These are phyloP conservation scores for Danio choprae DNA, from an alignment of 2,797 vertebrate species.

Conservation along the genomic window DNA sequence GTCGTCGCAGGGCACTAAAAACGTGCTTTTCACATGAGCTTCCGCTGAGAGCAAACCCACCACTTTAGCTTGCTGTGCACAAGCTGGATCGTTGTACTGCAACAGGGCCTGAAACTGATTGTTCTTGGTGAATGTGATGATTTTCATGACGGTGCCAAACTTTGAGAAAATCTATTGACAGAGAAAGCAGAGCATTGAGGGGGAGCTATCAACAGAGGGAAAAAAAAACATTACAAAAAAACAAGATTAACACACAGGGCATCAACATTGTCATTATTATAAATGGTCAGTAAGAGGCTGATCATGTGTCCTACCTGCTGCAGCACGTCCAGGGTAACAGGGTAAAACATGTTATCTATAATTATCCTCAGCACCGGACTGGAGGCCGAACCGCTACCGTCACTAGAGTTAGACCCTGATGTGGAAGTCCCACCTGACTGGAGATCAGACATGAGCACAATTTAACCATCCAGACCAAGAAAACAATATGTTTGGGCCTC, in stretches of 20 bases:
- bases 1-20: slow-evolving; percentile 21
- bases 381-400: slow-evolving; percentile 87
- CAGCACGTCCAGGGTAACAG: slow-evolving; percentile 95
- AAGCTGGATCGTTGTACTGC: slow-evolving; percentile 93
- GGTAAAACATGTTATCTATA: slow-evolving; percentile 99
- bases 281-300: neutral
- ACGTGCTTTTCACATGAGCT: slow-evolving; percentile 16
- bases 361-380: slow-evolving; percentile 97
- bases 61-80: slow-evolving; percentile 95
- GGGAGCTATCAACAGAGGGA: slow-evolving; percentile 60
- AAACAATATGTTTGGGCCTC: neutral
- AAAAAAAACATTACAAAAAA: slow-evolving; percentile 47
- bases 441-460: slow-evolving; percentile 82
- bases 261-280: slow-evolving; percentile 8
- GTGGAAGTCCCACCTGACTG: slow-evolving; percentile 89
- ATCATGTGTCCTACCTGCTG: slow-evolving; percentile 85
- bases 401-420: slow-evolving; percentile 85
- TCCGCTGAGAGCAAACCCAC: slow-evolving; percentile 74
- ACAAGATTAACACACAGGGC: slow-evolving; percentile 47
- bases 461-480: neutral
- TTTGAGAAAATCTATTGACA: slow-evolving; percentile 95
- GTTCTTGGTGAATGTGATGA: slow-evolving; percentile 99
- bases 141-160: slow-evolving; percentile 98
- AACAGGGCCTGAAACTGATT: slow-evolving; percentile 98
- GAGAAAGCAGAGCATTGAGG: slow-evolving; percentile 60